These are phyloP conservation scores for Pantherophis guttatus DNA, from an alignment of 2,113 vertebrate genomes.

Conservation along the genomic window DNA sequence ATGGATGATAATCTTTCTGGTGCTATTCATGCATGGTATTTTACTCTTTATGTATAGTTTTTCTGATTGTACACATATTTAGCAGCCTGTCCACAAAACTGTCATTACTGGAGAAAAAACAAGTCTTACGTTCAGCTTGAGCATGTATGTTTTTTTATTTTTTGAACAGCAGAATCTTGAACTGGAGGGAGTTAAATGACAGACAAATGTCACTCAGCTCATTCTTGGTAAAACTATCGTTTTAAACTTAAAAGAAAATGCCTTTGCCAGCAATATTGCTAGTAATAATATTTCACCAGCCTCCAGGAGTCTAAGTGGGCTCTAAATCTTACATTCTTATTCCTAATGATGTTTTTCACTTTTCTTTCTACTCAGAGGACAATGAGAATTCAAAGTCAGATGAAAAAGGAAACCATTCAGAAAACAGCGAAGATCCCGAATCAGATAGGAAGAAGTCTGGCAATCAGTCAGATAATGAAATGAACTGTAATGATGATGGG, in stretches of 20 bases:
- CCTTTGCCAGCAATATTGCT: slow-evolving; percentile 16
- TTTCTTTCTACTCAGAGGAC: slow-evolving; percentile 76
- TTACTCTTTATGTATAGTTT: not conserved
- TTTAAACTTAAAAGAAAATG: rapidly evolving
- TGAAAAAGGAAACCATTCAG: slow-evolving; percentile 89
- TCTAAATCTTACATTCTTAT: slow-evolving; percentile 15
- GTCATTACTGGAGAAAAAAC: not conserved
- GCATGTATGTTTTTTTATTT: not conserved
- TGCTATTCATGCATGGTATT: not conserved
- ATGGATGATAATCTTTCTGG: not conserved
- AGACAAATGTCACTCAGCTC: slow-evolving; percentile 14
- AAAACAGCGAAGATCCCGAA: slow-evolving; percentile 89
- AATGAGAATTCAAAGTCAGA: slow-evolving; percentile 92
- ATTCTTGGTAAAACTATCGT: not conserved
- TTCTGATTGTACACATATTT: not conserved
- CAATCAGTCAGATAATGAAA: slow-evolving; percentile 85
- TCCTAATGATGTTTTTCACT: slow-evolving; percentile 50
- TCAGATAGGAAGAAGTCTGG: slow-evolving; percentile 84
- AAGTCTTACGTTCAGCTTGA: not conserved
- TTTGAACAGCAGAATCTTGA: not conserved
- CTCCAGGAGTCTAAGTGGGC: slow-evolving; percentile 22
- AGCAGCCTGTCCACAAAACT: not conserved
- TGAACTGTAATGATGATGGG: slow-evolving; percentile 89
- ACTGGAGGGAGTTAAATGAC: not conserved
- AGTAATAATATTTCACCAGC: slow-evolving; percentile 6